A percentile compares a stretch with the other conserved stretches of the same genome.
Evolutionary conservation across 2,113 vertebrate species (phyloP).

Genomic region (Spilogale gracilis): DNA sequence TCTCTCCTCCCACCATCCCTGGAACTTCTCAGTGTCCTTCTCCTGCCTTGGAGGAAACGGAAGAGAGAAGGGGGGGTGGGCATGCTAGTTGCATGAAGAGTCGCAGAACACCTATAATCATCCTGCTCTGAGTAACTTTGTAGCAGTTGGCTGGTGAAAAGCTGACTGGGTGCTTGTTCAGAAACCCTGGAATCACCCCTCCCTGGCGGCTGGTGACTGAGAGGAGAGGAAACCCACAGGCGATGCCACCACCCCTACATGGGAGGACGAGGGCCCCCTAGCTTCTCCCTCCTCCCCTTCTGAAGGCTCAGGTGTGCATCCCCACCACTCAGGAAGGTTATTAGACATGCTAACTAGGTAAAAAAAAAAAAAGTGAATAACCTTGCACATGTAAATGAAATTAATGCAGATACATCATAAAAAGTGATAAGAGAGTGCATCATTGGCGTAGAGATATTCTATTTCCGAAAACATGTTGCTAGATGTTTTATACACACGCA

Average conservation of each 20-base stretch:
- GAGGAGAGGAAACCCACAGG: not conserved
- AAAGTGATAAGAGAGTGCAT: not conserved
- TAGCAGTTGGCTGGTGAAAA: not conserved
- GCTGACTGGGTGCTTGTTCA: not conserved
- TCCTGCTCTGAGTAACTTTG: not conserved
- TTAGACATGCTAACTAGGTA: not conserved
- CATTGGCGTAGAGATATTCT: not conserved
- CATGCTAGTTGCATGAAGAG: not conserved
- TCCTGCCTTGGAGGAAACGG: not conserved
- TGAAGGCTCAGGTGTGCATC: not conserved
- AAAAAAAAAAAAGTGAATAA: not conserved
- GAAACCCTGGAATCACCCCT: not conserved
- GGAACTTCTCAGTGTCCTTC: not conserved
- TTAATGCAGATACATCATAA: not conserved
- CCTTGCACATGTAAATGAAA: not conserved
- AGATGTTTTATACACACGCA: not conserved
- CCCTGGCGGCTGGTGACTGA: not conserved
- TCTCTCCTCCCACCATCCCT: not conserved
- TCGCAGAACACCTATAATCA: not conserved
- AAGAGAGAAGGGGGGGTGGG: not conserved
- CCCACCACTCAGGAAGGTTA: not conserved
- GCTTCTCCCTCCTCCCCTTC: not conserved
- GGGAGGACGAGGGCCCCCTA: accelerated
- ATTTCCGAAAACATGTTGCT: not conserved
- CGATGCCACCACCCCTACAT: not conserved